phyloP scores from a whole-genome alignment of 2,888 invertebrate genomes.

The Bhutanitis thaidina region DNA sequence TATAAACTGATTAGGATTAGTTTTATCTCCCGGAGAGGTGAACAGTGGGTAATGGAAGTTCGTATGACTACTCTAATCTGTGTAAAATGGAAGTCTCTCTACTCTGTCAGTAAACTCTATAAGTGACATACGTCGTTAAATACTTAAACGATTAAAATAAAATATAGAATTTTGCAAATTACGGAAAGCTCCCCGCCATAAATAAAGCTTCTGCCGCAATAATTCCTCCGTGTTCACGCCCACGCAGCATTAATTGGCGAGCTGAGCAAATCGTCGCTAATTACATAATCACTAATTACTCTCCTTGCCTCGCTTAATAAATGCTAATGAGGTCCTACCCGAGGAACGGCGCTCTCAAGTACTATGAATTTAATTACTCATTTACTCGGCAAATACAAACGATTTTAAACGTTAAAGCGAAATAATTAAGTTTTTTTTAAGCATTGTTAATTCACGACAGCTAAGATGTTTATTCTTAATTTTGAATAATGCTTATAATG shows the following conservation, averaged over 20 bases:
- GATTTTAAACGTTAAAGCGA: conserved; percentile 6
- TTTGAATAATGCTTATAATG: not conserved
- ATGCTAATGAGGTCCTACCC: conserved; percentile 16
- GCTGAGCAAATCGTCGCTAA: conserved; percentile 40
- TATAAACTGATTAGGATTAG: too few relatives aligned
- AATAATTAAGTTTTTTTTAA: conserved; percentile 7
- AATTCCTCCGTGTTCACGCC: not conserved
- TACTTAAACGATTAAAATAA: too few relatives aligned
- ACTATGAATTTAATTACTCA: conserved; percentile 7
- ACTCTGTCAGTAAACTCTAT: too few relatives aligned
- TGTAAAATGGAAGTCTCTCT: too few relatives aligned
- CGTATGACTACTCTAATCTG: too few relatives aligned
- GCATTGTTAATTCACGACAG: conserved; percentile 4
- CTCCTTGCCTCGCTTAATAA: conserved; percentile 31
- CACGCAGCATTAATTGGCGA: conserved; percentile 7
- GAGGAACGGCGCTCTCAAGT: conserved; percentile 20
- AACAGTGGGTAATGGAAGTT: too few relatives aligned
- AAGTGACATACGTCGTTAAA: too few relatives aligned
- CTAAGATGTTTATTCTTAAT: not conserved
- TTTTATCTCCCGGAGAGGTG: too few relatives aligned
- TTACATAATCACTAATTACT: conserved; percentile 47
- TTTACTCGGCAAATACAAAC: conserved; percentile 1
- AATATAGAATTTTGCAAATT: too few relatives aligned
- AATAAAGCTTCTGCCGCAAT: not conserved
- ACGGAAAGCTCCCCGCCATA: not conserved